These are phyloP conservation scores for Drosophila fuyamai DNA, from an alignment of 1,140 invertebrate species.

Conservation along the genomic window DNA sequence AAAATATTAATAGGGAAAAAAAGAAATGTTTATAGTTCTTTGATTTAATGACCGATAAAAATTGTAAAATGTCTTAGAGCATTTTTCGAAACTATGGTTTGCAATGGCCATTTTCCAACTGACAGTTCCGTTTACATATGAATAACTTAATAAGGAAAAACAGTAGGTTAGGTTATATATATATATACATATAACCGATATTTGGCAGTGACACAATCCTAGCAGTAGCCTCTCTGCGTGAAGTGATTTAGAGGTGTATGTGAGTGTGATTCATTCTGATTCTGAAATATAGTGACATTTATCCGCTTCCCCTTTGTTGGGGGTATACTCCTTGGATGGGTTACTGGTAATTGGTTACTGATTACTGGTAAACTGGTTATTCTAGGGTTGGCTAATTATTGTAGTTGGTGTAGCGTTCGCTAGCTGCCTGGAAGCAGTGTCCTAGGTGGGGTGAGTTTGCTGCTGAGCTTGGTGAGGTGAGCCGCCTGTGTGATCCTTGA, in stretches of 20 bases:
- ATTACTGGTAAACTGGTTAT: conserved; percentile 28
- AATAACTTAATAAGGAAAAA: too few species aligned
- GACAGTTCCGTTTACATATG: too few species aligned
- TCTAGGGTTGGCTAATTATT: conserved; percentile 66
- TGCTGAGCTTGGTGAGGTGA: conserved; percentile 66
- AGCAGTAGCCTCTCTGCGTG: conserved; percentile 20
- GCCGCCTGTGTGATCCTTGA: conserved; percentile 22
- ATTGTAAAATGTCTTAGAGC: too few species aligned
- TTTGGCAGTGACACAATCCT: conserved; percentile 8
- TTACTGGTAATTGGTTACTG: conserved; percentile 7
- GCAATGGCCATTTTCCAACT: too few species aligned
- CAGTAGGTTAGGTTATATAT: background rate
- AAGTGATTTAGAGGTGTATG: conserved; percentile 1
- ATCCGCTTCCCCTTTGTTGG: background rate
- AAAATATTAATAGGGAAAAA: too few species aligned
- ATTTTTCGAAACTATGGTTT: too few species aligned
- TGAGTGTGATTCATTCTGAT: conserved; percentile 2
- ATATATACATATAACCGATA: conserved; percentile 22
- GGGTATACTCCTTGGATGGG: conserved; percentile 15
- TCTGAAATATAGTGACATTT: conserved; percentile 20
- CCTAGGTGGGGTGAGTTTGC: conserved; percentile 79
- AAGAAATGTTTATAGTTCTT: too few species aligned
- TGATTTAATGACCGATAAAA: too few species aligned
- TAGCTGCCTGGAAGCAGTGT: conserved; percentile 79
- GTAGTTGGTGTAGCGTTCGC: conserved; percentile 68